Base-by-base conservation (phyloP, 2,113 vertebrate genomes). In the Tylochromis polylepis region DNA sequence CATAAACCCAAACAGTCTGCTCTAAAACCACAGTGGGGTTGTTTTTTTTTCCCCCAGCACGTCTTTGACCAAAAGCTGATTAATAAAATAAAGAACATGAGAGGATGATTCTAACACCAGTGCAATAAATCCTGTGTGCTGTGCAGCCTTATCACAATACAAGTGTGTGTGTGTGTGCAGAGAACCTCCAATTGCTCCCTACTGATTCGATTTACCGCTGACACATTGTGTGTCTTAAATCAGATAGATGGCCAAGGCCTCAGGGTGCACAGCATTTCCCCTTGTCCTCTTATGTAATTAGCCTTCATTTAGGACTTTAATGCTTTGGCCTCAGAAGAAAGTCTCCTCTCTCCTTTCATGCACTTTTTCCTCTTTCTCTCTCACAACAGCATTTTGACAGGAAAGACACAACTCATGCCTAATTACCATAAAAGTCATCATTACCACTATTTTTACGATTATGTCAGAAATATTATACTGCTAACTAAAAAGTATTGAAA, bases 201-300 rank as follows among this genome's bases (percentile, higher is more conserved):
- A 86, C 87, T 92, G 93, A 96, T 96, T 95, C 53, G 85, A 96
- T 96, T 96, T 95, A 89, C 83, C 34, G 82, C 94, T 91, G 95
- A 95, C 95, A 95, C 86, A 78, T 92, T 91, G 92, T 93, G 93
- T 84, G 84, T 86, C 91, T 91, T 95, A 96, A 96, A 95, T 92
- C 92, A 95, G 94, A 96, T 88, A 85, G 92, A 97, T 94, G 90
- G 70, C 88, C 70, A 16, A n/a, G 43, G 86, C 90, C 91, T 56
- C 53, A 60, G 87, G 87, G 87, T 89, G 89, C 88, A 88, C 75
- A 87, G 84, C 84, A 88, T 93, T 96, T 94, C 92, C 92, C 93
- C 85, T 85, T 82, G 12, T 88, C 84, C 81, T 88, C 89, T 95
- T 78, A 95, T 90, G 87, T 51, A 88, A 95, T 95, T 95, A 95